phyloP scores from a whole-genome alignment of 2,888 invertebrate genomes.

The Athalia circularis region DNA sequence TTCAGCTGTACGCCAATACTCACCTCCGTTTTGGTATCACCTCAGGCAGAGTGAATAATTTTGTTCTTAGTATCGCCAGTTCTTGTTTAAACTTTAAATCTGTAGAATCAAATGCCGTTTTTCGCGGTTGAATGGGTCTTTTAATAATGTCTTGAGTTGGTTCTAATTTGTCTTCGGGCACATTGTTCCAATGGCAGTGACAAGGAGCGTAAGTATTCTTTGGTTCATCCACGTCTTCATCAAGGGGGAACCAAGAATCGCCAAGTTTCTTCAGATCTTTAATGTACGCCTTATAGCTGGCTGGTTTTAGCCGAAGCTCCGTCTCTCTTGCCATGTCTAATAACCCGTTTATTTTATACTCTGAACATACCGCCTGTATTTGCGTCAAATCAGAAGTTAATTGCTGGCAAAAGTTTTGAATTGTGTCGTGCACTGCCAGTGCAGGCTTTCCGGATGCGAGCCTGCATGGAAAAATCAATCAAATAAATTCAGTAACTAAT shows the following conservation, averaged over 20 bases:
- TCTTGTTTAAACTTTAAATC: conserved; percentile 61
- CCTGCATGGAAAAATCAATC: not conserved
- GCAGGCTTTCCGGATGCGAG: not conserved
- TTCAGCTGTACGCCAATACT: conserved; percentile 12
- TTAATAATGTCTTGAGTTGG: conserved; percentile 50
- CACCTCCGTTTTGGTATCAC: conserved; percentile 31
- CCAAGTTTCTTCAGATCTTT: conserved; percentile 17
- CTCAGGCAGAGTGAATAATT: conserved; percentile 51
- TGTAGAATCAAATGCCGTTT: conserved; percentile 55
- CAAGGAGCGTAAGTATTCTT: conserved; percentile 32
- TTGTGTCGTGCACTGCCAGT: not conserved
- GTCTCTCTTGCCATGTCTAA: conserved; percentile 28
- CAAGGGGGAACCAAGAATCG: not conserved
- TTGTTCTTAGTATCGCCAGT: conserved; percentile 53
- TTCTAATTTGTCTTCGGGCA: conserved; percentile 45
- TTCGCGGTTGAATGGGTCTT: conserved; percentile 42
- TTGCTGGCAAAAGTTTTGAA: not conserved
- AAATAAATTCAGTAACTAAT: not conserved
- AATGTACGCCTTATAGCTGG: conserved; percentile 7
- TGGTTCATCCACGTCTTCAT: conserved; percentile 18
- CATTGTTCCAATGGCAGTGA: conserved; percentile 54
- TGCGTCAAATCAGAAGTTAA: conserved; percentile 16
- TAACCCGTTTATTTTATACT: conserved; percentile 2
- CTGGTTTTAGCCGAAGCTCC: conserved; percentile 3
- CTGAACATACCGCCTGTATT: conserved; percentile 12